phyloP scores from a whole-genome alignment of 1,140 invertebrate species.

The Aphis craccivora region DNA sequence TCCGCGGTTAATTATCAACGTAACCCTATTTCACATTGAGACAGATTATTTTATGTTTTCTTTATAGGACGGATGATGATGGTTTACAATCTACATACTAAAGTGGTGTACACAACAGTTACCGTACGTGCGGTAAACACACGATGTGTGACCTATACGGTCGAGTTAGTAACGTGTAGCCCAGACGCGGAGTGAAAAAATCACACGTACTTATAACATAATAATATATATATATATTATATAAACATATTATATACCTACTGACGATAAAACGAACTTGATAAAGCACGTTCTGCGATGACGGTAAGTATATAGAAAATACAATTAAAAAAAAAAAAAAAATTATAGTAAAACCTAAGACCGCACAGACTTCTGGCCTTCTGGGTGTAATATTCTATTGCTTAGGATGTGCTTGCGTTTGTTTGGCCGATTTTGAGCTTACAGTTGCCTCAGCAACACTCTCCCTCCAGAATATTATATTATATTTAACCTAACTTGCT shows the following conservation, averaged over 20 bases:
- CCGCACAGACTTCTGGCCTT: background rate
- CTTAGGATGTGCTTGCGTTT: background rate
- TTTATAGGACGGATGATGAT: background rate
- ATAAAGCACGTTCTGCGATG: background rate
- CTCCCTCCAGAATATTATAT: background rate
- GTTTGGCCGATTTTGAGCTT: conserved; percentile 3
- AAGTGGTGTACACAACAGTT: background rate
- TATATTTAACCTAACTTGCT: background rate
- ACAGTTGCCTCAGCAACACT: conserved; percentile 27
- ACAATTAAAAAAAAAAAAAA: background rate
- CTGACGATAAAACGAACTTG: background rate
- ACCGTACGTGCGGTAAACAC: background rate
- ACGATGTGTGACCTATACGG: background rate
- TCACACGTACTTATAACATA: background rate
- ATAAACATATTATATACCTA: background rate
- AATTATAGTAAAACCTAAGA: background rate
- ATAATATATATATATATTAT: background rate
- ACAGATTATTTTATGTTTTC: background rate
- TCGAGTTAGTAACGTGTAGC: background rate
- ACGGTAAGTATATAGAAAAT: no score
- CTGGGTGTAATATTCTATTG: background rate
- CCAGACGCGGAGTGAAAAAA: background rate
- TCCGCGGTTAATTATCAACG: background rate
- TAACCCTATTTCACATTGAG: background rate
- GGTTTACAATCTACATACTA: background rate